These are phyloP conservation scores for Drosophila obscura DNA, from an alignment of 1,140 invertebrate species.

Conservation along the genomic window DNA sequence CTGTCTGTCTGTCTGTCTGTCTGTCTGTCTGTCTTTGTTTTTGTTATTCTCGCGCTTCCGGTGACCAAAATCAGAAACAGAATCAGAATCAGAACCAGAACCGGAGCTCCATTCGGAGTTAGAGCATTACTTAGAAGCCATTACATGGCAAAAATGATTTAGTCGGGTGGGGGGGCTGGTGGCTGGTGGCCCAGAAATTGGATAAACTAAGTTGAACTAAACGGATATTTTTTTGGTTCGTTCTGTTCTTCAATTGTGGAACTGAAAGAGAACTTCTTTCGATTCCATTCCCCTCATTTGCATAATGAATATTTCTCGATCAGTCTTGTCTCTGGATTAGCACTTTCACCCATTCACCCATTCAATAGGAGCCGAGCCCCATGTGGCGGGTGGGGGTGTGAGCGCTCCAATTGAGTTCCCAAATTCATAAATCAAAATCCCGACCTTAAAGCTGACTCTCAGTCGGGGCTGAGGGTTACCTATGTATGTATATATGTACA, in stretches of 20 bases:
- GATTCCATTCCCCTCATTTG: constrained; percentile 28
- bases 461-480: too few relatives aligned
- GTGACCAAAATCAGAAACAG: constrained; percentile 45
- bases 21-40: constrained; percentile 49
- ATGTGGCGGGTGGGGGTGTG: neutral
- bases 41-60: constrained; percentile 67
- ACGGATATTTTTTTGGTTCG: neutral
- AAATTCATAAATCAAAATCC: constrained; percentile 30
- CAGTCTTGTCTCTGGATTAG: constrained; percentile 50
- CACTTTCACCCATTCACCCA: constrained; percentile 74
- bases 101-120: constrained; percentile 12
- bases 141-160: constrained; percentile 49
- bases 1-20: constrained; percentile 9
- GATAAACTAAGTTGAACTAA: constrained; percentile 16
- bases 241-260: neutral
- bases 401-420: neutral
- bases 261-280: neutral
- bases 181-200: constrained; percentile 4
- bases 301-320: constrained; percentile 31
- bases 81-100: constrained; percentile 35
- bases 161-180: too few relatives aligned
- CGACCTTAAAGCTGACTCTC: neutral
- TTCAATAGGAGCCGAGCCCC: constrained; percentile 1
- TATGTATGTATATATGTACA: too few relatives aligned
- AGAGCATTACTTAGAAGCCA: constrained; percentile 62